Percentiles rank a stretch among this genome's conserved stretches.
Conservation (phyloP, 2,888 invertebrate genomes). For the Drosophila buzzatii region DNA sequence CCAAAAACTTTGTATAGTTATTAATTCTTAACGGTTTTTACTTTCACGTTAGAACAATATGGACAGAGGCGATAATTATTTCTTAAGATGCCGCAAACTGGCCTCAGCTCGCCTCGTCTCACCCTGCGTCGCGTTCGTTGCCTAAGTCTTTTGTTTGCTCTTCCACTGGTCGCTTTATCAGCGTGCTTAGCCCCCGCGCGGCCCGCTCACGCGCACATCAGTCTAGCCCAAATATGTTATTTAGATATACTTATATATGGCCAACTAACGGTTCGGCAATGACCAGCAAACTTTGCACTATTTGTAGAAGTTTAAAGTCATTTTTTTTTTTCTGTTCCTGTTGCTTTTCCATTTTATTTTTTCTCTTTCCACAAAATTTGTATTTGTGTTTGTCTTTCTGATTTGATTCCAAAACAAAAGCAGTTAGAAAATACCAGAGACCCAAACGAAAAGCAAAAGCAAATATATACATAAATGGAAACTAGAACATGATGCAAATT, state of each 20-base stretch:
- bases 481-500: slow-evolving; percentile 68
- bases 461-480: slow-evolving; percentile 58
- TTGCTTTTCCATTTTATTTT: background rate
- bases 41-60: slow-evolving; percentile 81
- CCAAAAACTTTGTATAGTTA: slow-evolving; percentile 64
- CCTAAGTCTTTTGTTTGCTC: slow-evolving; percentile 67
- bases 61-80: slow-evolving; percentile 78
- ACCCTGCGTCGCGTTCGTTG: slow-evolving; percentile 48
- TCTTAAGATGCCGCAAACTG: slow-evolving; percentile 61
- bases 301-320: slow-evolving; percentile 45
- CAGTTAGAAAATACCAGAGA: slow-evolving; percentile 60
- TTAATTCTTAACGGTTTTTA: slow-evolving; percentile 81
- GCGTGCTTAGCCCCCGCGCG: background rate
- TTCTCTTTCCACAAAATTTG: slow-evolving; percentile 12
- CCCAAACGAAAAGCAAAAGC: slow-evolving; percentile 37
- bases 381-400: slow-evolving; percentile 32
- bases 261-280: slow-evolving; percentile 69
- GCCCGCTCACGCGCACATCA: background rate
- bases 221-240: slow-evolving; percentile 59
- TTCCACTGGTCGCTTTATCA: slow-evolving; percentile 47
- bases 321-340: slow-evolving; percentile 7
- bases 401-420: slow-evolving; percentile 36
- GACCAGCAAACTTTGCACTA: slow-evolving; percentile 60
- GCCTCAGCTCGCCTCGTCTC: background rate
- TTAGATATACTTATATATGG: slow-evolving; percentile 57